These are phyloP conservation scores for Drosophila mimica DNA, from an alignment of 2,888 invertebrate species.

Conservation along the genomic window DNA sequence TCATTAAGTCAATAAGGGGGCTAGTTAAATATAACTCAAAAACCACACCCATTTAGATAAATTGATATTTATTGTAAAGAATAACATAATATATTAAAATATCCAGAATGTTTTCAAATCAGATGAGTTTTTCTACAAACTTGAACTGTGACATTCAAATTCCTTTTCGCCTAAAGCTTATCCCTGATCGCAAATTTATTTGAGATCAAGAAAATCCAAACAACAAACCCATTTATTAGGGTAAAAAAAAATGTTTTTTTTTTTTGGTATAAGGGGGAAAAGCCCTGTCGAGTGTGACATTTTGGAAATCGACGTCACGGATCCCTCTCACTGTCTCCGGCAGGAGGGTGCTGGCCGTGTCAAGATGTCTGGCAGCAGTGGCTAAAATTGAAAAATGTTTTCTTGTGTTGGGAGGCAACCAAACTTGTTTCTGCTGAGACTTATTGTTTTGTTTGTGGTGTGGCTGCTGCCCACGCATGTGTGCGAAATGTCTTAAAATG, in stretches of 20 bases:
- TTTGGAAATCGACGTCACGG: constrained; percentile 40
- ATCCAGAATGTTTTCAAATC: background rate
- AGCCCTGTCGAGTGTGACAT: constrained; percentile 67
- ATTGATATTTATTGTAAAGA: too few species aligned
- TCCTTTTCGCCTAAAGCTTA: background rate
- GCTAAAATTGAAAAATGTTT: constrained; percentile 51
- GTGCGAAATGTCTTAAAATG: constrained; percentile 62
- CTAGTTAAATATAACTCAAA: too few species aligned
- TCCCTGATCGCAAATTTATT: background rate
- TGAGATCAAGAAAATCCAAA: background rate
- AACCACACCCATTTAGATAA: too few species aligned
- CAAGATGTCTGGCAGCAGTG: constrained; percentile 31
- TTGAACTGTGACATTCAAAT: background rate
- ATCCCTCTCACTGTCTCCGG: constrained; percentile 10
- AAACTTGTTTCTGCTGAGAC: constrained; percentile 37
- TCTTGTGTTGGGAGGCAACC: constrained; percentile 24
- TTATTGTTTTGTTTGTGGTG: constrained; percentile 51
- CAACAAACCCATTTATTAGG: constrained; percentile 8
- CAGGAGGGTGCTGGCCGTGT: constrained; percentile 14
- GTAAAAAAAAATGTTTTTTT: constrained; percentile 11
- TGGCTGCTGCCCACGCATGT: constrained; percentile 47
- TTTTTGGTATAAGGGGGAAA: constrained; percentile 51
- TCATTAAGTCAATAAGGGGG: background rate
- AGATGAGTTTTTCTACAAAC: background rate
- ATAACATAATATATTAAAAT: too few species aligned